Conservation (phyloP, 92 coral and sea anemone species). For the Siderastrea radians region DNA sequence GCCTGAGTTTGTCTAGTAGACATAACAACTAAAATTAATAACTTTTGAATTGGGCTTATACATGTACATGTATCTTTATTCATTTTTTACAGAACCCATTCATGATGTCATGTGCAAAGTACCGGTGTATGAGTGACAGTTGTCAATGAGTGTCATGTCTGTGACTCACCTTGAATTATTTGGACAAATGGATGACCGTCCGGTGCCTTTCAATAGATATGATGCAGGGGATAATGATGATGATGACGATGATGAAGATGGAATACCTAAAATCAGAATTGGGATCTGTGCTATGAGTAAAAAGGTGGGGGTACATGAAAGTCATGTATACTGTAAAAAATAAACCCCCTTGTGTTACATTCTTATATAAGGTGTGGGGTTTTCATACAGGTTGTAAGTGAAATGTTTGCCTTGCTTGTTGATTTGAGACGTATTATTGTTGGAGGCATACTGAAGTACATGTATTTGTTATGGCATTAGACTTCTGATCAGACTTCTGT, state of each 20-base stretch:
- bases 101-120: background rate
- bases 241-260: constrained; percentile 78
- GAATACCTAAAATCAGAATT: constrained; percentile 86
- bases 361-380: too few relatives aligned
- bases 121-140: background rate
- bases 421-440: too few relatives aligned
- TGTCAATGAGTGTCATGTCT: constrained; percentile 29
- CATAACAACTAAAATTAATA: too few relatives aligned
- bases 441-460: too few relatives aligned
- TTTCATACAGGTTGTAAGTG: too few relatives aligned
- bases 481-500: too few relatives aligned
- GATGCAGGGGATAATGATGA: constrained; percentile 49
- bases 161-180: constrained; percentile 26
- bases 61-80: background rate
- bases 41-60: too few relatives aligned
- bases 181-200: constrained; percentile 15
- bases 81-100: background rate
- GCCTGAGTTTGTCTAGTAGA: too few relatives aligned
- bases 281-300: constrained; percentile 98
- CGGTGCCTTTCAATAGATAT: constrained; percentile 13
- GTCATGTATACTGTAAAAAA: too few relatives aligned
- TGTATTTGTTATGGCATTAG: too few relatives aligned
- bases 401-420: too few relatives aligned
- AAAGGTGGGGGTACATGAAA: constrained; percentile 67
- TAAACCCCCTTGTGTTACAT: too few relatives aligned